Percentiles rank a stretch among this genome's conserved stretches.
These are phyloP conservation scores for Trichonephila inaurata DNA, from an alignment of 1,140 invertebrate genomes.

Conservation along the genomic window DNA sequence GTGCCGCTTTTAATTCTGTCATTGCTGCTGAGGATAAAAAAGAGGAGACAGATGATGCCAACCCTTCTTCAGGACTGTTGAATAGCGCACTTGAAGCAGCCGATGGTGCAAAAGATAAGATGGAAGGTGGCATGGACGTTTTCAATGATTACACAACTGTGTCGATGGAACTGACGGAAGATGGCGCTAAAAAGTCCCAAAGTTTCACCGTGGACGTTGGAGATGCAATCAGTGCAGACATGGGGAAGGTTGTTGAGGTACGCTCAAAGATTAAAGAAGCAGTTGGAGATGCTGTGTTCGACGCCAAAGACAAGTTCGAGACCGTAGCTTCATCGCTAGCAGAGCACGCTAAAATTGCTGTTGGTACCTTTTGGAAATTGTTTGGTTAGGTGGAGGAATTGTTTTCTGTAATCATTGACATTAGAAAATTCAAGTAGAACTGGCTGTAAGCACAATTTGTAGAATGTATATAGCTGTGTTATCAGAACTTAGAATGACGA, in stretches of 20 bases:
- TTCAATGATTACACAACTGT: background rate
- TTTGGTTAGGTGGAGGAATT: background rate
- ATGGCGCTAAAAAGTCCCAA: background rate
- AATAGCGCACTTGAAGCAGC: background rate
- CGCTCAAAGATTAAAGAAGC: slow-evolving; percentile 43
- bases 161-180: slow-evolving; percentile 19
- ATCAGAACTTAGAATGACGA: too few species aligned
- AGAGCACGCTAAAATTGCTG: slow-evolving; percentile 17
- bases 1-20: background rate
- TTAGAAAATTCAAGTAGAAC: too few species aligned
- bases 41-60: background rate
- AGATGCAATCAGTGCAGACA: background rate
- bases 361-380: background rate
- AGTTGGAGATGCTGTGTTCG: background rate
- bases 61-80: background rate
- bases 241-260: slow-evolving; percentile 10
- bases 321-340: slow-evolving; percentile 46
- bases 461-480: too few species aligned
- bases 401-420: background rate
- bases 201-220: slow-evolving; percentile 12
- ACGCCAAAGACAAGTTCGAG: slow-evolving; percentile 49
- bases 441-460: too few species aligned
- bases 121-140: background rate
- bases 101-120: slow-evolving; percentile 39
- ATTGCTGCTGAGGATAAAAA: background rate